Conservation (phyloP, 2,797 vertebrate species). For the Alcedo quadribrachys region DNA sequence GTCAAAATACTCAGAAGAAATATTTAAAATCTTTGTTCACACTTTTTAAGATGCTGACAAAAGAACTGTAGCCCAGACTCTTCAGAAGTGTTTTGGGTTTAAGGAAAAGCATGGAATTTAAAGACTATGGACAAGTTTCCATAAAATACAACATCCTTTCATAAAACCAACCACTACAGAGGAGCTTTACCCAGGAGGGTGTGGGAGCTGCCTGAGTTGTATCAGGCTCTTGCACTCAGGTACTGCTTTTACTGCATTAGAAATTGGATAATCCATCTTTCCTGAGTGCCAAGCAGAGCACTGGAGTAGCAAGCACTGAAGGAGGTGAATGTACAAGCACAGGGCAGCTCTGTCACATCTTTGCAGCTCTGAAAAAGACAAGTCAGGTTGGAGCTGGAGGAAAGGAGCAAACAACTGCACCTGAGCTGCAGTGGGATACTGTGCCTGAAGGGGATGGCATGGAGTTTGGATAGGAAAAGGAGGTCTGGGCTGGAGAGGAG, state of each 20-base stretch:
- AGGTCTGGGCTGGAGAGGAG: not conserved
- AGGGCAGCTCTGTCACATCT: not conserved
- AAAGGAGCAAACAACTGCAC: not conserved
- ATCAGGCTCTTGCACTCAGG: not conserved
- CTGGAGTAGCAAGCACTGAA: not conserved
- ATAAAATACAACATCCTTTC: not conserved
- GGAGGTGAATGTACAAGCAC: not conserved
- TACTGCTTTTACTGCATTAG: not conserved
- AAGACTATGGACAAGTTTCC: not conserved
- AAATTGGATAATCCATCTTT: not conserved
- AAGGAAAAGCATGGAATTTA: not conserved
- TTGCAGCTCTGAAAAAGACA: not conserved
- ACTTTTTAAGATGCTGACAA: not conserved
- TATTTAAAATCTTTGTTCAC: not conserved
- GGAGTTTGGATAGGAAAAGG: not conserved
- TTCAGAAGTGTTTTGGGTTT: not conserved
- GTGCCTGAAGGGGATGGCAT: not conserved
- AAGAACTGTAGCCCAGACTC: not conserved
- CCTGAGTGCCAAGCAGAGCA: not conserved
- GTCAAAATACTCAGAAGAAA: not conserved
- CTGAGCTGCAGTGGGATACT: not conserved
- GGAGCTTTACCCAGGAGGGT: not conserved
- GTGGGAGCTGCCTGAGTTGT: not conserved
- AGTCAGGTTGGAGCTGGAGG: not conserved
- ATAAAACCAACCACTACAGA: not conserved